Evolutionary conservation across 2,888 invertebrate genomes (phyloP).

Genomic region (Schizaphis graminum): DNA sequence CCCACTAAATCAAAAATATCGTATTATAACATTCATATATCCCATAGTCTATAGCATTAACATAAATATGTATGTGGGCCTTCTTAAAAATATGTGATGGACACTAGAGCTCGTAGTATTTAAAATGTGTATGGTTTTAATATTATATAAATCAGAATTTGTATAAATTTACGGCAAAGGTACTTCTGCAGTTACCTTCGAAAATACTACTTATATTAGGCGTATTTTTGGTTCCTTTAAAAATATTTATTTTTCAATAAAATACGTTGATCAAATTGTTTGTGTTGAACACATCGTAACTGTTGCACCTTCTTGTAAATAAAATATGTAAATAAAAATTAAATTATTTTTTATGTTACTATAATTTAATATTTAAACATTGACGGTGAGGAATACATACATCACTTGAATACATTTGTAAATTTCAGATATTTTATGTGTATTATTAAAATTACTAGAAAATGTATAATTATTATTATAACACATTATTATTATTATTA

Average conservation of each 20-base stretch:
- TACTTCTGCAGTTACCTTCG: background rate
- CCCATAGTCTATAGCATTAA: background rate
- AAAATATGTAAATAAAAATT: background rate
- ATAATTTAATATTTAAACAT: background rate
- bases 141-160: background rate
- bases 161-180: background rate
- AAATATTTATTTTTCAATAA: background rate
- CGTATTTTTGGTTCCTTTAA: background rate
- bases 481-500: background rate
- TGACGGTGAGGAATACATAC: background rate
- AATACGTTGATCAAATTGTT: background rate
- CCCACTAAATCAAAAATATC: constrained; percentile 16
- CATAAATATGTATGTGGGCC: background rate
- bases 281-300: background rate
- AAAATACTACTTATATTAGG: background rate
- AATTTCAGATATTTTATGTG: background rate
- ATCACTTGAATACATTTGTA: background rate
- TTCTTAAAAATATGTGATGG: background rate
- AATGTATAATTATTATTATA: background rate
- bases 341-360: background rate
- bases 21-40: background rate
- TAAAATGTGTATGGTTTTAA: background rate
- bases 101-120: background rate
- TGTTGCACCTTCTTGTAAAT: background rate
- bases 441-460: background rate